Evolutionary conservation across 2,888 invertebrate species (phyloP).

Genomic region (Spisula subtruncata): DNA sequence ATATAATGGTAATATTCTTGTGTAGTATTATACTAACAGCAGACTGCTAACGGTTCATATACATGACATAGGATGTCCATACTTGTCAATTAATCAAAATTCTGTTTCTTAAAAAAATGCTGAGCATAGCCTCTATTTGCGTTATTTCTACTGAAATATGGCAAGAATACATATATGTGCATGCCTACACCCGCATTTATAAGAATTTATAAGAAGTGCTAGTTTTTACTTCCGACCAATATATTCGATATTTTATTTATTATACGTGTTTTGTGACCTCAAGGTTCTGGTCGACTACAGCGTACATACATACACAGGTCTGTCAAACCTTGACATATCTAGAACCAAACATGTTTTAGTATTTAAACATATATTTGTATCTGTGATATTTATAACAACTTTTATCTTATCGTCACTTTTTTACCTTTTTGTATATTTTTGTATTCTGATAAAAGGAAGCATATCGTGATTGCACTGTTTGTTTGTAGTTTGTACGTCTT

Average conservation of each 20-base stretch:
- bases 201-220: not conserved
- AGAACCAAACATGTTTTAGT: not conserved
- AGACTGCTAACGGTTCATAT: too few species aligned
- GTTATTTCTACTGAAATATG: too few species aligned
- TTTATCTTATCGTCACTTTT: conserved; percentile 6
- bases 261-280: not conserved
- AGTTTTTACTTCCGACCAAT: not conserved
- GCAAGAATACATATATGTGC: too few species aligned
- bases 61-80: too few species aligned
- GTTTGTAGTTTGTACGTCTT: too few species aligned
- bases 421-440: not conserved
- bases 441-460: not conserved
- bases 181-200: too few species aligned
- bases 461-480: too few species aligned
- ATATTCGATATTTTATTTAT: not conserved
- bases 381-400: conserved; percentile 1
- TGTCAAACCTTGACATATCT: not conserved
- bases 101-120: too few species aligned
- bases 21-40: too few species aligned
- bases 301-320: not conserved
- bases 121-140: too few species aligned
- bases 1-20: too few species aligned
- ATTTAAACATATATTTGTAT: not conserved
- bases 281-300: not conserved
- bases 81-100: not conserved